Evolutionary conservation across 2,113 vertebrate species (phyloP).

Genomic region (Thamnophis sirtalis): DNA sequence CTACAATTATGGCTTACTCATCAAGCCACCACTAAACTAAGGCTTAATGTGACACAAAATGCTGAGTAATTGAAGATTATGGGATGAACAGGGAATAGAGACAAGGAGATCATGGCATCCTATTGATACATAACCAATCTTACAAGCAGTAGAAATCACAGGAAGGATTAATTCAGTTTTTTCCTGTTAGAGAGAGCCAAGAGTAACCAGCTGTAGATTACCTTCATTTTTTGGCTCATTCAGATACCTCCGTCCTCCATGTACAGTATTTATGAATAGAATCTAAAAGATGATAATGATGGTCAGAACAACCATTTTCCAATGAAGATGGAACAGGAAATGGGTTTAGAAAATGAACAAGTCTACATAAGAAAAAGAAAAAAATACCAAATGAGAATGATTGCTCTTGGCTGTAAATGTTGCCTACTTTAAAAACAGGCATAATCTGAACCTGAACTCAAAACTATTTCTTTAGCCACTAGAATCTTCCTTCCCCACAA

Average conservation of each 20-base stretch:
- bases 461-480: background rate
- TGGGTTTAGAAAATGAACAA: background rate
- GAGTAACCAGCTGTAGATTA: background rate
- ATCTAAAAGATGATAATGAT: background rate
- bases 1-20: background rate
- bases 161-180: background rate
- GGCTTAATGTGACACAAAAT: background rate
- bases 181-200: background rate
- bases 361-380: background rate
- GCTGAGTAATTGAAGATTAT: background rate
- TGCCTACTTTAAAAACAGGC: background rate
- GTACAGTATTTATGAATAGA: background rate
- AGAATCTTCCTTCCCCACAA: background rate
- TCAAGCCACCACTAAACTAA: background rate
- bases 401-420: background rate
- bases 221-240: background rate
- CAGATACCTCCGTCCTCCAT: background rate
- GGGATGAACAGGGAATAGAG: background rate
- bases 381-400: background rate
- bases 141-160: background rate
- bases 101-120: background rate
- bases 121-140: background rate
- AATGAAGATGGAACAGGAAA: background rate
- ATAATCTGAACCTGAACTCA: background rate
- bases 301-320: background rate